Percentiles rank a stretch among this genome's conserved stretches.
Evolutionary conservation across 2,888 invertebrate genomes (phyloP).

Genomic region (Pristionchus japonicus): DNA sequence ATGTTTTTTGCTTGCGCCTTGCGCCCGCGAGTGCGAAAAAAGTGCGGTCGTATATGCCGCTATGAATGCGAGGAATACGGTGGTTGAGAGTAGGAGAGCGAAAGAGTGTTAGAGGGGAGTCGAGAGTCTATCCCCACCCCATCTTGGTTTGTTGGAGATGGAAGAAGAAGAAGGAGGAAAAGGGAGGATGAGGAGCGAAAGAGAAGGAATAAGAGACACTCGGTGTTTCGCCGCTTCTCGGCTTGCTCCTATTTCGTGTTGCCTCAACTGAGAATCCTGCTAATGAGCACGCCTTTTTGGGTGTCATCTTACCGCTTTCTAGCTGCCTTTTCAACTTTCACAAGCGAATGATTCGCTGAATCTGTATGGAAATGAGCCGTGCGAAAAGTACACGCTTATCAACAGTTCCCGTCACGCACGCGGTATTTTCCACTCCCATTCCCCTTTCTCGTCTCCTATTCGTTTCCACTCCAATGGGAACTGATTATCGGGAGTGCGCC

Average conservation of each 20-base stretch:
- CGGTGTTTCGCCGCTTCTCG: neutral
- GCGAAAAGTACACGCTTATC: neutral
- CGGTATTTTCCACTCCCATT: neutral
- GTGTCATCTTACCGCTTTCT: neutral
- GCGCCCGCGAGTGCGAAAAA: neutral
- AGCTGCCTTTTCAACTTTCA: neutral
- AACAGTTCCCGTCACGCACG: neutral
- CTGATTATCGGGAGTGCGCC: neutral
- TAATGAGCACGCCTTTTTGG: neutral
- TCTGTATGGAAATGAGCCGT: neutral
- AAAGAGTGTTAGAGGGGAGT: neutral
- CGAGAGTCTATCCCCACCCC: neutral
- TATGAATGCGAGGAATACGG: neutral
- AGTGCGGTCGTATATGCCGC: neutral
- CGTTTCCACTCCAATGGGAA: neutral
- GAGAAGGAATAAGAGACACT: neutral
- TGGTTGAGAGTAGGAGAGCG: neutral
- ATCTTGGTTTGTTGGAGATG: conserved; percentile 26
- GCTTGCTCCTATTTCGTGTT: neutral
- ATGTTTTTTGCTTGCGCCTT: conserved; percentile 18
- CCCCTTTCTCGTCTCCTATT: neutral
- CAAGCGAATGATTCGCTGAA: neutral
- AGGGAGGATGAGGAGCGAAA: conserved; percentile 1
- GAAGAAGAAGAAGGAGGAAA: conserved; percentile 1
- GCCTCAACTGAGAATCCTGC: neutral